Base-by-base conservation (phyloP, 2,888 invertebrate species). In the Pedicia rivosa region DNA sequence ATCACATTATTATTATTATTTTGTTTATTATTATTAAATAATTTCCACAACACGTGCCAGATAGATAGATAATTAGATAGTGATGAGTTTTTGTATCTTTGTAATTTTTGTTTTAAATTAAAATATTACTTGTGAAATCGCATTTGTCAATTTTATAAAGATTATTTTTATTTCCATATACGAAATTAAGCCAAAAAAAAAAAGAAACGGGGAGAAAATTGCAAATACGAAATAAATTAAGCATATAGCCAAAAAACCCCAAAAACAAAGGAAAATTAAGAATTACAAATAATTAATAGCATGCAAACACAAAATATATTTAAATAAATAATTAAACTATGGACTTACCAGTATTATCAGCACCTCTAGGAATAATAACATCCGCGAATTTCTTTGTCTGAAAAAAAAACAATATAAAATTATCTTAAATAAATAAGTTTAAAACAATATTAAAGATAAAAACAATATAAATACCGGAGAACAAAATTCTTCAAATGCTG, bases 361-460 rank as follows among this genome's bases (percentile, higher is more conserved):
- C 95, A 42, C 97, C 98, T 47, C 97, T 70, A 1, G 98, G 98
- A 59, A 98, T 97, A 53, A 99, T 97, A 36, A 99, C 92, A 67
- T 99, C 98, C 38, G 97, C 97, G 67, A 95, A 97, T 61, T 98
- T 97, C 65, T 98, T 98, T 2, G 98, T 98, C 84, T 92, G 70
- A 35, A 76, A 73, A 54, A 48, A 44, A 46, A 42, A 42, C 44
- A 37, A 19, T 30, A 40, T 8, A 10, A 40, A 22, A 32, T n/a
- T n/a, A n/a, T n/a, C n/a, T n/a, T n/a, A n/a, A n/a, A n/a, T n/a
- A n/a, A n/a, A n/a, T n/a, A n/a, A n/a, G n/a, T n/a, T n/a, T n/a
- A n/a, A n/a, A n/a, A n/a, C n/a, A n/a, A n/a, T n/a, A n/a, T n/a
- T n/a, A n/a, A n/a, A n/a, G n/a, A n/a, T n/a, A n/a, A n/a, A n/a